Base-by-base conservation (phyloP, 2,797 vertebrate species). In the Karalla daura region DNA sequence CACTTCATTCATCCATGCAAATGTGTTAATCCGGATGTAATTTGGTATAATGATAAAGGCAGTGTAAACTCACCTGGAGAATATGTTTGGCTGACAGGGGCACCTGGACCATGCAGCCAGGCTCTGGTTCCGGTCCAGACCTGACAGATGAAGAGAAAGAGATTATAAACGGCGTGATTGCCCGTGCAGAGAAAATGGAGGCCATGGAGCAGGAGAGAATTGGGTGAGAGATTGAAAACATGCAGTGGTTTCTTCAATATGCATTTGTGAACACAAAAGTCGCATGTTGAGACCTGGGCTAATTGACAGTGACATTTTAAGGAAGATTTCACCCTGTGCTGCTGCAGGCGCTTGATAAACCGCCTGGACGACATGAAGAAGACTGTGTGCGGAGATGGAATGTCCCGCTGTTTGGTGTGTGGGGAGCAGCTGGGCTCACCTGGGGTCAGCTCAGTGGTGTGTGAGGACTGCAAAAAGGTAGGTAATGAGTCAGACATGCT, bases 391-490 rank as follows among this genome's bases (percentile, higher is more conserved):
- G 98, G 98, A 0, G 97, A 99, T 0, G 98, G 98, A 0, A 91
- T 97, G 28, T 96, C 94, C 65, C 96, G 95, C 84, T 98, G 97
- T 90, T 94, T 99, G 81, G 89, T 99, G 63, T 99, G 98, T 5
- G 97, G 98, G 27, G 97, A 98, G 78, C 96, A 97, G 91, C 90
- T 99, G 84, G 95, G 96, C 0, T 84, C 89, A 0, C 92, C 92
- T 14, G 97, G 95, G 27, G 94, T 96, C 0, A 85, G 93, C 83
- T 95, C 96, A 0, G 96, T 96, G 1, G 96, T 99, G 80, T 99
- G 98, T n/a, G 97, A 99, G 87, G 97, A 98, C 93, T 99, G 98
- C 88, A 98, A 98, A 91, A 99, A 98, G 96, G 98, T 98, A 90
- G 51, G 39, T 28, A 51, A 35, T 72, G 30, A 81, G 46, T 55